Evolutionary conservation across 1,140 invertebrate genomes (phyloP), one percentile per base, ranked within the genome.

Genomic region (Meteorus sp.): DNA sequence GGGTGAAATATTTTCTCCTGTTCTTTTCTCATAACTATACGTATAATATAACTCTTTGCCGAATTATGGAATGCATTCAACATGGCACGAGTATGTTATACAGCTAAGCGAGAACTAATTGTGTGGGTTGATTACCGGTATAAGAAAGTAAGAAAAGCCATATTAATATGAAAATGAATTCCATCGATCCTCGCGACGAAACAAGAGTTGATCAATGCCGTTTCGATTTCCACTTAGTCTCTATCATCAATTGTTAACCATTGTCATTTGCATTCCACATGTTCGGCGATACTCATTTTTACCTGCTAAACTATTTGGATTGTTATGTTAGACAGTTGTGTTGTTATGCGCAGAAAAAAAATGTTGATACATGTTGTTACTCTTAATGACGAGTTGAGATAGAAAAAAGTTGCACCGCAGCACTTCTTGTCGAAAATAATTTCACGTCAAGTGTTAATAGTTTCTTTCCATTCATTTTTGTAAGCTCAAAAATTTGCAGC

Each of bases 401-500:
- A 47, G 23, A 47, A 25, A 25, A 47, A 2, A 47, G 27, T 47
- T 47, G 44, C 44, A 47, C 44, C 3, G 7, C 20, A 27, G 20
- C 27, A 23, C 11, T 5, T 47, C 44, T n/a, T n/a, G n/a, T n/a
- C n/a, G n/a, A n/a, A n/a, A 29, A 47, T 47, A 25, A 47, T 25
- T 47, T 47, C 27, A 23, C 27, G 44, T 23, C 44, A 50, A 33
- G 33, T 9, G 15, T 23, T 11, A 9, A 48, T 48, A 23, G 22
- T 27, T 48, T 11, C 19, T 9, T 27, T n/a, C n/a, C n/a, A n/a
- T 13, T 48, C 7, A 6, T 3, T 31, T 3, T 25, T 19, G n/a
- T 25, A 29, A 4, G 13, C 13, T 15, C 19, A 33, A 7, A 25
- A 27, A 33, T n/a, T n/a, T n/a, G n/a, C n/a, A n/a, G n/a, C 19